phyloP scores from a whole-genome alignment of 2,113 vertebrate species.

The Craseonycteris thonglongyai region DNA sequence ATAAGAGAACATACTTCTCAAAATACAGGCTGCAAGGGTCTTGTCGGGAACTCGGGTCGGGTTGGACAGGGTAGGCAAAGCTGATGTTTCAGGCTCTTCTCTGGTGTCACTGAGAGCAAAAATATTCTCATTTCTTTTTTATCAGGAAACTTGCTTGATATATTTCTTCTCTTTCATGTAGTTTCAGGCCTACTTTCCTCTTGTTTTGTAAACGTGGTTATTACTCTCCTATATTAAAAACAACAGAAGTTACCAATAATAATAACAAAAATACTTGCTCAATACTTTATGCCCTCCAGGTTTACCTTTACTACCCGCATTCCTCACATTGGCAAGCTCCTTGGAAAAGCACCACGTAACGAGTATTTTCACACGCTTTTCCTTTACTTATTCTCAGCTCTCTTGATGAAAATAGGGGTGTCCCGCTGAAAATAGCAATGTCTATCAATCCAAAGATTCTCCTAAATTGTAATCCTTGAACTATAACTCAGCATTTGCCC shows the following conservation, averaged over 20 bases:
- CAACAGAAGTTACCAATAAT: neutral
- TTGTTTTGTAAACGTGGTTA: neutral
- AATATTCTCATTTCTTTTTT: neutral
- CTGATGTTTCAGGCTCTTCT: neutral
- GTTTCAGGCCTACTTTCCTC: neutral
- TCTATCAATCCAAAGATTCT: neutral
- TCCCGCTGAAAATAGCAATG: neutral
- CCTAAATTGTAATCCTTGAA: neutral
- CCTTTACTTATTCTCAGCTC: neutral
- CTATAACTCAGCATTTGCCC: neutral
- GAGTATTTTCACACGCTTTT: neutral
- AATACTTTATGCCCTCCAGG: neutral
- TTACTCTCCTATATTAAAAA: neutral
- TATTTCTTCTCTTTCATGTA: neutral
- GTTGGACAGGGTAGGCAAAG: neutral
- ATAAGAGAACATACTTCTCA: neutral
- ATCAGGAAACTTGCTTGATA: neutral
- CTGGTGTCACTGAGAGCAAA: neutral
- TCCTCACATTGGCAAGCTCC: neutral
- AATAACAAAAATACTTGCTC: neutral
- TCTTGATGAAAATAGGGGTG: neutral
- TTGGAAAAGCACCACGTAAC: fast-evolving
- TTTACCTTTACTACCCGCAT: neutral
- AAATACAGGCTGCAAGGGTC: neutral
- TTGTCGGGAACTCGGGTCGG: no score